Evolutionary conservation across 2,888 invertebrate genomes (phyloP).

Genomic region (Synanthedon andrenaeformis): DNA sequence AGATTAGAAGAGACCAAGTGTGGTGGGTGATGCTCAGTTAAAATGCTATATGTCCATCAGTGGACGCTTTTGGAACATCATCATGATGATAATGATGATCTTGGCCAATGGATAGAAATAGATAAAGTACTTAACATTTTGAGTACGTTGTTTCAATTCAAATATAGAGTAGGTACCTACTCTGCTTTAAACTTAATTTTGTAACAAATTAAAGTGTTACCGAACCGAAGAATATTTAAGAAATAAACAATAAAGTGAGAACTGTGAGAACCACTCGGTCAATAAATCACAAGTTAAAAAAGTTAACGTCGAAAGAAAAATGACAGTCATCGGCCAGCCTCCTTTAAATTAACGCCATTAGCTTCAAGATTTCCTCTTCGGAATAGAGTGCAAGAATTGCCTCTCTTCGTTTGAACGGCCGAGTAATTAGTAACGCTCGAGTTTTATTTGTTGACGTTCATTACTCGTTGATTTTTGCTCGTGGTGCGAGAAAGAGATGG

Average conservation of each 20-base stretch:
- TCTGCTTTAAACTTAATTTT: too few species aligned
- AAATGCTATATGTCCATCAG: too few species aligned
- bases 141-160: too few species aligned
- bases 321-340: slow-evolving; percentile 62
- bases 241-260: background rate
- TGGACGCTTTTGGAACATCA: too few species aligned
- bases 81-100: too few species aligned
- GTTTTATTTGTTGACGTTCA: slow-evolving; percentile 71
- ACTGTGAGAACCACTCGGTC: slow-evolving; percentile 23
- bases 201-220: too few species aligned
- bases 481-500: slow-evolving; percentile 33
- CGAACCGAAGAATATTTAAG: too few species aligned
- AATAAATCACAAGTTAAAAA: slow-evolving; percentile 57
- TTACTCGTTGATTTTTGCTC: slow-evolving; percentile 60
- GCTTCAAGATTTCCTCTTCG: slow-evolving; percentile 61
- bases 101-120: too few species aligned
- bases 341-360: slow-evolving; percentile 70
- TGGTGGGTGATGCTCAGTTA: too few species aligned
- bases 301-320: slow-evolving; percentile 53
- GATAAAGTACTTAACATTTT: too few species aligned
- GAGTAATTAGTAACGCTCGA: slow-evolving; percentile 70
- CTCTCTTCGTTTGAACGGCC: slow-evolving; percentile 58
- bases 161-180: too few species aligned
- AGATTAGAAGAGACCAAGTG: too few species aligned
- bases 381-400: slow-evolving; percentile 67